Conservation (phyloP, 2,888 invertebrate species). For the Serrognathus titanus region DNA sequence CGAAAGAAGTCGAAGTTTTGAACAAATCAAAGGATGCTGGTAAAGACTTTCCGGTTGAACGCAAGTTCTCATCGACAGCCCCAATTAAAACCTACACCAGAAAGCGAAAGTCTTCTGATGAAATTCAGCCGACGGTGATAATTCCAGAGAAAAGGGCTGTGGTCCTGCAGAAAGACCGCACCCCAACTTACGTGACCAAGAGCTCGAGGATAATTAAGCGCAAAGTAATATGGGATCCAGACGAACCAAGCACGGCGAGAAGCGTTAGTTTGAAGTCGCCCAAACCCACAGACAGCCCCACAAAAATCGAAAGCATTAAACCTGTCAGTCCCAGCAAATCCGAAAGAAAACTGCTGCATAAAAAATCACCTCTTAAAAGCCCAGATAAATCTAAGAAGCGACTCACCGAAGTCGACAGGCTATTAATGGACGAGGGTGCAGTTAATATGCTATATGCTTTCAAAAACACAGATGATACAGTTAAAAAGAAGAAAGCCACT, state of each 20-base stretch:
- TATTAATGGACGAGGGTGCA: slow-evolving; percentile 82
- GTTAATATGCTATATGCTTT: slow-evolving; percentile 81
- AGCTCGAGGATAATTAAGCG: slow-evolving; percentile 63
- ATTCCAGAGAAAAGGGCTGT: slow-evolving; percentile 10
- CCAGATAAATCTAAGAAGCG: slow-evolving; percentile 25
- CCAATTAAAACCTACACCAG: slow-evolving; percentile 44
- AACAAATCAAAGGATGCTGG: not conserved
- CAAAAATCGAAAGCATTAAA: slow-evolving; percentile 1
- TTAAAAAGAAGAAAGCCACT: slow-evolving; percentile 33
- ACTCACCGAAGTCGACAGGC: slow-evolving; percentile 69
- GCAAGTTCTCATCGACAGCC: slow-evolving; percentile 11
- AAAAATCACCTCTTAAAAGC: not conserved
- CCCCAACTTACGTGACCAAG: slow-evolving; percentile 43
- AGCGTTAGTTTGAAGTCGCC: slow-evolving; percentile 38
- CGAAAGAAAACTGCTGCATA: slow-evolving; percentile 1
- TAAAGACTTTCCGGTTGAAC: not conserved
- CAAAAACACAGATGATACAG: slow-evolving; percentile 52
- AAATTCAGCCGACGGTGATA: slow-evolving; percentile 6
- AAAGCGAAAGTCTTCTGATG: slow-evolving; percentile 39
- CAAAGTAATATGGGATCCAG: slow-evolving; percentile 73
- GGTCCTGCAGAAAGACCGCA: slow-evolving; percentile 1
- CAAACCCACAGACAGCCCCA: slow-evolving; percentile 19
- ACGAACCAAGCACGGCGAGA: slow-evolving; percentile 45
- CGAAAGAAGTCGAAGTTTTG: slow-evolving; percentile 1
- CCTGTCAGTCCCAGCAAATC: too few species aligned